These are phyloP conservation scores for Drosophila kikkawai DNA, from an alignment of 1,140 invertebrate species.

Conservation along the genomic window DNA sequence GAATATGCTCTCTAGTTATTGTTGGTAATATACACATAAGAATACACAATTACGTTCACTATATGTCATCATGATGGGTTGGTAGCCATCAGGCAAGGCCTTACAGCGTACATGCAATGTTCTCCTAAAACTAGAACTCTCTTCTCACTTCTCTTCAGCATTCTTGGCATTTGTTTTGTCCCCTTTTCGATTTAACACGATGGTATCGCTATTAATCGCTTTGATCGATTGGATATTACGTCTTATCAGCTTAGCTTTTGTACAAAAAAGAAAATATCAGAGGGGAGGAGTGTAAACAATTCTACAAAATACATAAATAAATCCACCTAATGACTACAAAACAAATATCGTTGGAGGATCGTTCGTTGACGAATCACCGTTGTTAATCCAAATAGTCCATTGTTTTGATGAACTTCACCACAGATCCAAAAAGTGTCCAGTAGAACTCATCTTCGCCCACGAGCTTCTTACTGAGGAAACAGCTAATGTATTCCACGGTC, in stretches of 20 bases:
- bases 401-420: slow-evolving; percentile 99
- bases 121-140: slow-evolving; percentile 29
- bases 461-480: slow-evolving; percentile 94
- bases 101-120: slow-evolving; percentile 7
- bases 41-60: slow-evolving; percentile 25
- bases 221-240: slow-evolving; percentile 11
- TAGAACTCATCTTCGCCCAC: slow-evolving; percentile 98
- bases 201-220: background rate
- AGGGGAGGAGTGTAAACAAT: slow-evolving; percentile 16
- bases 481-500: slow-evolving; percentile 98
- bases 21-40: slow-evolving; percentile 32
- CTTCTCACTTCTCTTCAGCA: slow-evolving; percentile 28
- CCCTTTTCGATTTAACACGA: background rate
- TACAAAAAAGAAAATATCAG: slow-evolving; percentile 22
- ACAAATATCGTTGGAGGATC: slow-evolving; percentile 37
- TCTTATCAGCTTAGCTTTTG: slow-evolving; percentile 27
- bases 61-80: slow-evolving; percentile 38
- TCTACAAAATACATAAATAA: slow-evolving; percentile 27
- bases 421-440: slow-evolving; percentile 99
- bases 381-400: slow-evolving; percentile 87
- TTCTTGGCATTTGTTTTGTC: slow-evolving; percentile 17
- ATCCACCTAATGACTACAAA: slow-evolving; percentile 13
- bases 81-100: slow-evolving; percentile 36
- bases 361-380: background rate
- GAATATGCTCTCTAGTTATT: slow-evolving; percentile 44